These are phyloP conservation scores for Tenthredo amoena DNA, from an alignment of 2,888 invertebrate genomes.

Conservation along the genomic window DNA sequence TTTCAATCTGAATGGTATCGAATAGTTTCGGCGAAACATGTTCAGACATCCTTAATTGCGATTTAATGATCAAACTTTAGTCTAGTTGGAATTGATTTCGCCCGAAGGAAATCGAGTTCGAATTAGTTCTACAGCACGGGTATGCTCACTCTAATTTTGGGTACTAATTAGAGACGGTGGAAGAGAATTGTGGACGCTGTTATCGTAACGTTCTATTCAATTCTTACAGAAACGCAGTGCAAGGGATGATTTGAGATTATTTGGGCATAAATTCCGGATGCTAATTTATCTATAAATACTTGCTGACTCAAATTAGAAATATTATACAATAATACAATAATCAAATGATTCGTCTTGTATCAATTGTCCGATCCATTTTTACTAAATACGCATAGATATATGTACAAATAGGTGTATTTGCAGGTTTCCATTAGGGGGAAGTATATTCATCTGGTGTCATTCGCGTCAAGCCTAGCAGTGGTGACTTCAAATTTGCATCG, in stretches of 20 bases:
- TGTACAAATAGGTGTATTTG: not conserved
- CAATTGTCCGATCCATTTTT: not conserved
- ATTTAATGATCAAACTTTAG: slow-evolving; percentile 26
- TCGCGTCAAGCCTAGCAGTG: slow-evolving; percentile 90
- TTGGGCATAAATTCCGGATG: not conserved
- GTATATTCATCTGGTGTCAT: slow-evolving; percentile 91
- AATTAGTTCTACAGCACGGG: slow-evolving; percentile 26
- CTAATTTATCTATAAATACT: not conserved
- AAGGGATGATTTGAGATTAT: not conserved
- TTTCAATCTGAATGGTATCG: not conserved
- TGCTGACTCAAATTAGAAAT: not conserved
- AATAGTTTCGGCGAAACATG: not conserved
- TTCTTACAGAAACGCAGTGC: not conserved
- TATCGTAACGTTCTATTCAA: slow-evolving; percentile 17
- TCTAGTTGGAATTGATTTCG: slow-evolving; percentile 22
- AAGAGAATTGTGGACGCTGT: not conserved
- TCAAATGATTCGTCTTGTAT: not conserved
- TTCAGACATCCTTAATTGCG: not conserved
- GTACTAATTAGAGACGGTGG: slow-evolving; percentile 2
- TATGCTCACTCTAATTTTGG: slow-evolving; percentile 1
- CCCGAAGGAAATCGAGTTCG: slow-evolving; percentile 10
- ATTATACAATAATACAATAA: not conserved
- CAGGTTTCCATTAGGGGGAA: slow-evolving; percentile 65
- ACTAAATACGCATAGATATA: too few species aligned
- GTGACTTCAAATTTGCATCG: slow-evolving; percentile 93